These are phyloP conservation scores for Athrips mouffetella DNA, from an alignment of 2,888 invertebrate species.

Conservation along the genomic window DNA sequence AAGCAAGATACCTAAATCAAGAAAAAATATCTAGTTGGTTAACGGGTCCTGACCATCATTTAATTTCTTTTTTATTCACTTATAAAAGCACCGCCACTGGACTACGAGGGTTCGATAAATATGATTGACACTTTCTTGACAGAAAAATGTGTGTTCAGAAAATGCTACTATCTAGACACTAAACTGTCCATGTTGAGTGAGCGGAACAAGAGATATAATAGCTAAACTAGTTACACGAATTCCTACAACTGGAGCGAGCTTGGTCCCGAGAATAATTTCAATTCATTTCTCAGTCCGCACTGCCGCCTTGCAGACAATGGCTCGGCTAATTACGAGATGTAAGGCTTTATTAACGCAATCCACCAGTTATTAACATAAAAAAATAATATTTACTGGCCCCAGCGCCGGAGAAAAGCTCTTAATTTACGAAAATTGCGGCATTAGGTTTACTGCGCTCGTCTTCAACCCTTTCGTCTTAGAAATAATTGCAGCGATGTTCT, in stretches of 20 bases:
- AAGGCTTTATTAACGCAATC: constrained; percentile 77
- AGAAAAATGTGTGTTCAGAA: too few relatives aligned
- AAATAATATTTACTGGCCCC: constrained; percentile 74
- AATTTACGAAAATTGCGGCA: constrained; percentile 75
- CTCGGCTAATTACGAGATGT: constrained; percentile 71
- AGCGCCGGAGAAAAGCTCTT: constrained; percentile 56
- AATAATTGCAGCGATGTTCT: constrained; percentile 72
- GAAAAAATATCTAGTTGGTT: too few relatives aligned
- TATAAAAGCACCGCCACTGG: too few relatives aligned
- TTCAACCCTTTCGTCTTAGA: constrained; percentile 69
- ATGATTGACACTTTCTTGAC: too few relatives aligned
- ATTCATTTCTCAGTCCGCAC: constrained; percentile 53
- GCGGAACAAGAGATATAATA: not conserved
- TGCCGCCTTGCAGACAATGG: constrained; percentile 64
- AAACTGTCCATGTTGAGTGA: too few relatives aligned
- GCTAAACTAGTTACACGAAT: constrained; percentile 27
- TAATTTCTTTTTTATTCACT: too few relatives aligned
- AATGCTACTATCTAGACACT: too few relatives aligned
- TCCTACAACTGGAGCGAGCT: constrained; percentile 34
- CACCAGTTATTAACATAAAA: constrained; percentile 76
- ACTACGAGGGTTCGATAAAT: too few relatives aligned
- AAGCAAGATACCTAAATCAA: too few relatives aligned
- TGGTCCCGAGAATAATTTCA: constrained; percentile 52
- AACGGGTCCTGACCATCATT: too few relatives aligned
- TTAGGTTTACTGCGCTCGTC: constrained; percentile 58